Base-by-base conservation (phyloP, 2,797 vertebrate genomes). In the Cirrhinus mrigala region DNA sequence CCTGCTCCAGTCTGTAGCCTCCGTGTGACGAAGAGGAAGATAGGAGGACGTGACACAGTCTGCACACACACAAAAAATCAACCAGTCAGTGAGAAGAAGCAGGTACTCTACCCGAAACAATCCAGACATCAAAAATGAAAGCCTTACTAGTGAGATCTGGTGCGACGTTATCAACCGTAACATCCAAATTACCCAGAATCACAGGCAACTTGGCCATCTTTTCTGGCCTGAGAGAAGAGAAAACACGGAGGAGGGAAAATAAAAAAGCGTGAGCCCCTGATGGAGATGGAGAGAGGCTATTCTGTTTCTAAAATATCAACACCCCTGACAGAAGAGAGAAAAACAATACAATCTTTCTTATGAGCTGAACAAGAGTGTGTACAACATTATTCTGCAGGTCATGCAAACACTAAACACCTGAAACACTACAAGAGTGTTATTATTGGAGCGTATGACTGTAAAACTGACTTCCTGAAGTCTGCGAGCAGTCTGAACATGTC, bases 121-220 rank as follows among this genome's bases (percentile, higher is more conserved):
- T 7, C 20, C 50, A 22, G 22, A 50, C 70, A 50, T 16, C 2
- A 15, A 27, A 27, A 11, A 78, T 68, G 27, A 82, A 84, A 37
- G 73, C 91, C 95, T 98, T 95, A 99, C 98, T 98, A 87, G 96
- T 93, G 90, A 97, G 94, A 90, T 99, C 98, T 77, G 96, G 96
- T 56, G 97, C 96, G 86, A 98, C 94, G 1, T 95, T 97, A 91
- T 99, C 98, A 83, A 99, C 96, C 7, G 96, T 97, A 80, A 99
- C 96, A 87, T 99, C 98, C 85, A 99, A 92, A 92, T 99, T 99
- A 90, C 98, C 98, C 91, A 99, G 92, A 92, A 99, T 97, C 87
- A 99, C 97, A 9, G 98, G 98, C 82, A 99, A 96, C 91, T 99
- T 99, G 87, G 97, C 96, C 98, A 99, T 98, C 94, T 98, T 99